Evolutionary conservation across 1,140 invertebrate species (phyloP), one percentile per base, ranked within the genome.

Genomic region (Forficula auricularia): DNA sequence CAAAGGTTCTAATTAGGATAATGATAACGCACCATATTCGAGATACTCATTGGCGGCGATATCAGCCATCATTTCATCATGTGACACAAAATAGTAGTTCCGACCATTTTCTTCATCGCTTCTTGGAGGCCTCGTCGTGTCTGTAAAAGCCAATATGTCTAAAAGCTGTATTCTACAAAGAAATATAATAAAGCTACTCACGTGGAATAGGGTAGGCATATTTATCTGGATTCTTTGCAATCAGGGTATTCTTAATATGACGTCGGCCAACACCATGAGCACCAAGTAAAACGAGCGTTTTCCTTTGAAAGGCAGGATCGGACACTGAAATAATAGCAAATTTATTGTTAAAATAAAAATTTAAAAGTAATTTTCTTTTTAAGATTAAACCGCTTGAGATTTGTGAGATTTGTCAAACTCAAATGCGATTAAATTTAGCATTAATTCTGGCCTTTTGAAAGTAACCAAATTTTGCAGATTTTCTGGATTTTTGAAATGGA

Each of bases 151-250:
- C 33, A 53, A 42, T 7, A 19, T 42, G 8, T 16, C 18, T n/a
- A 20, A n/a, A 36, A 36, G 12, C n/a, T 38, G 12, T 13, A 2
- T n/a, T n/a, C n/a, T n/a, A n/a, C n/a, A n/a, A n/a, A n/a, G n/a
- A n/a, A n/a, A n/a, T n/a, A n/a, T n/a, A 43, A 8, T 14, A 46
- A 44, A 40, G 47, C 16, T 49, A 79, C 84, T 88, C 70, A 96
- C 91, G 94, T 64, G 95, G 92, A 71, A 98, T 97, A 43, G 95
- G 95, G 73, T 99, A 98, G 55, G 95, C 92, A 71, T 98, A 98
- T 74, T 88, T 82, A 57, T 98, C 88, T 32, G 94, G 91, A 71
- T 98, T 91, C 62, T 82, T 82, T 31, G 89, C 83, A 53, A 98
- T 98, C 46, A 98, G 74, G 15, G 90, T 95, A 66, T 98, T 98